These are phyloP conservation scores for Mirounga angustirostris DNA, from an alignment of 2,113 vertebrate genomes.

Conservation along the genomic window DNA sequence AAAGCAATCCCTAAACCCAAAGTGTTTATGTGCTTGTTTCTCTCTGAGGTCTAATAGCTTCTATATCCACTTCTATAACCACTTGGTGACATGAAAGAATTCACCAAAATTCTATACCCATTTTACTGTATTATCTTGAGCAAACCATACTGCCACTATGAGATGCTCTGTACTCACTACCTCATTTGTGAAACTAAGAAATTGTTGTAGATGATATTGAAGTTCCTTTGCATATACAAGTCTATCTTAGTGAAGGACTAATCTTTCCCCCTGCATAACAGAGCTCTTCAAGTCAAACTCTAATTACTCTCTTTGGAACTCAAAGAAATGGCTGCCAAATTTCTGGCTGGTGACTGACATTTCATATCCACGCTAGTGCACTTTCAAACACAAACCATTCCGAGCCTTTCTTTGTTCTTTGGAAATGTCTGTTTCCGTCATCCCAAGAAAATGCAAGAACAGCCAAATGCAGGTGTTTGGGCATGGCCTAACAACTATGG, in stretches of 20 bases:
- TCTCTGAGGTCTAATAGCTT: not conserved
- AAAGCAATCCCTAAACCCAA: not conserved
- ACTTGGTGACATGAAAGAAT: not conserved
- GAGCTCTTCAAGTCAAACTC: not conserved
- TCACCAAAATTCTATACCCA: not conserved
- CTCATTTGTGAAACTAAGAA: not conserved
- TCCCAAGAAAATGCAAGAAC: conserved; percentile 81
- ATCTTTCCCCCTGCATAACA: not conserved
- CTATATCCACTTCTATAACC: not conserved
- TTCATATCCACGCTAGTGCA: conserved; percentile 64
- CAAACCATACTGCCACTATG: not conserved
- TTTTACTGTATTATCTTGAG: not conserved
- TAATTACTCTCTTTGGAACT: conserved; percentile 39
- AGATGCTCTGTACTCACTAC: not conserved
- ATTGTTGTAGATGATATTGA: not conserved
- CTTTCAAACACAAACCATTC: conserved; percentile 85
- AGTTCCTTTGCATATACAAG: not conserved
- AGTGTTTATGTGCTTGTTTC: not conserved
- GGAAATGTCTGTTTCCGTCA: conserved; percentile 73
- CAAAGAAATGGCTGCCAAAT: conserved; percentile 63
- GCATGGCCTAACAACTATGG: conserved; percentile 77
- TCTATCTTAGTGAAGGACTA: not conserved
- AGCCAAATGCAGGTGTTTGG: conserved; percentile 86
- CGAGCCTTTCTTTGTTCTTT: conserved; percentile 81
- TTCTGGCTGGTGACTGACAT: conserved; percentile 69